These are phyloP conservation scores for Lampris incognitus DNA, from an alignment of 2,113 vertebrate species.

Conservation along the genomic window DNA sequence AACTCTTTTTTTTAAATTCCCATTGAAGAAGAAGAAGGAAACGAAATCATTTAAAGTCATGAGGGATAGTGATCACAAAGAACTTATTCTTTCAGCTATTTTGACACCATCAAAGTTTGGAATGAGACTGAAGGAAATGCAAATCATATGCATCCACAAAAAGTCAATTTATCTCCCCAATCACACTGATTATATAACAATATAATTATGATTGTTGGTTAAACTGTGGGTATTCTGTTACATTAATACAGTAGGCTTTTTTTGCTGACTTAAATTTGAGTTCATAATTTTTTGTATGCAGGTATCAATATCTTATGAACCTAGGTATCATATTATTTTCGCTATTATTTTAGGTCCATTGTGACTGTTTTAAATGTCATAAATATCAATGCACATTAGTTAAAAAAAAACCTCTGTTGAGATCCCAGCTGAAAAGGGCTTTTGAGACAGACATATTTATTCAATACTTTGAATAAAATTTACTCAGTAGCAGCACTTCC, in stretches of 20 bases:
- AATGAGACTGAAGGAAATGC: conserved; percentile 76
- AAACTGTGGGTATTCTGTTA: too few relatives aligned
- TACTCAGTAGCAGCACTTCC: conserved; percentile 44
- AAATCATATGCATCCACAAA: conserved; percentile 44
- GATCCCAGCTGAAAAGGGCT: conserved; percentile 20
- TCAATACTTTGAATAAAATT: conserved; percentile 11
- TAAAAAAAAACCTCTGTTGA: conserved; percentile 24
- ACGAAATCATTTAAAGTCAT: conserved; percentile 38
- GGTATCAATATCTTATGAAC: neutral
- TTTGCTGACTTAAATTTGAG: neutral
- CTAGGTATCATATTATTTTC: neutral
- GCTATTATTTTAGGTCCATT: neutral
- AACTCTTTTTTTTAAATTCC: neutral
- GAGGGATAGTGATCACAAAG: conserved; percentile 43
- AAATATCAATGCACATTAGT: neutral
- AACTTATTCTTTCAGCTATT: conserved; percentile 37
- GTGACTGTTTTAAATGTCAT: neutral
- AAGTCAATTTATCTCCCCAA: conserved; percentile 56
- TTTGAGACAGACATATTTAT: conserved; percentile 47
- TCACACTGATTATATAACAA: conserved; percentile 10
- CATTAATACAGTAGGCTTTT: neutral
- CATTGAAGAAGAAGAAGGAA: conserved; percentile 35
- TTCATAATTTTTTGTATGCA: conserved; percentile 1
- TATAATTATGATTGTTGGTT: neutral
- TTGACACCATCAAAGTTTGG: conserved; percentile 60